Conservation (phyloP, 2,113 vertebrate genomes). For the Poeciliopsis prolifica region DNA sequence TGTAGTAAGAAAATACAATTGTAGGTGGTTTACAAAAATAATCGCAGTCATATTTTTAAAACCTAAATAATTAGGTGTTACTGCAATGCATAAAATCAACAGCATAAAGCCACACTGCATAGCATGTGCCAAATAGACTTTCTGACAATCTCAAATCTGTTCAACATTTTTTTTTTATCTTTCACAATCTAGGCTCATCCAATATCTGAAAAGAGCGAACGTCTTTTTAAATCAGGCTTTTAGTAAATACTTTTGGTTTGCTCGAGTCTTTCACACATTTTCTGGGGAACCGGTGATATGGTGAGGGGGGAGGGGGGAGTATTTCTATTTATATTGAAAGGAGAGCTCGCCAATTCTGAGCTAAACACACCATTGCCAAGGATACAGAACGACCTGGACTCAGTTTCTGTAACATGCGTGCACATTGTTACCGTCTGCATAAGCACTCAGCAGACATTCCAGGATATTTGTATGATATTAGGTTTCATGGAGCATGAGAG, state of each 20-base stretch:
- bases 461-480: slow-evolving; percentile 70
- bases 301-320: background rate
- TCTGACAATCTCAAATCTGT: no score
- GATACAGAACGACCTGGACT: slow-evolving; percentile 52
- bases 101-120: no score
- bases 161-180: no score
- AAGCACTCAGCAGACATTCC: slow-evolving; percentile 64
- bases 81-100: no score
- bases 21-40: no score
- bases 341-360: slow-evolving; percentile 28
- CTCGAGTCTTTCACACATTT: background rate
- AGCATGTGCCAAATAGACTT: no score
- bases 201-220: no score
- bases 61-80: no score
- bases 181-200: no score
- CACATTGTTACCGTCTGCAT: slow-evolving; percentile 42
- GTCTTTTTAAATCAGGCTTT: background rate
- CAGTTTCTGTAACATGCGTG: slow-evolving; percentile 14
- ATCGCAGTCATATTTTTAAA: no score
- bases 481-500: slow-evolving; percentile 65
- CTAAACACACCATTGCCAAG: slow-evolving; percentile 56
- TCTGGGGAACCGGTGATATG: background rate
- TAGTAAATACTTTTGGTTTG: background rate
- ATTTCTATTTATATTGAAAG: slow-evolving; percentile 16
- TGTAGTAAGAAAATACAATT: no score